phyloP scores from a whole-genome alignment of 2,888 invertebrate genomes.

The Phyllotreta cruciferae region DNA sequence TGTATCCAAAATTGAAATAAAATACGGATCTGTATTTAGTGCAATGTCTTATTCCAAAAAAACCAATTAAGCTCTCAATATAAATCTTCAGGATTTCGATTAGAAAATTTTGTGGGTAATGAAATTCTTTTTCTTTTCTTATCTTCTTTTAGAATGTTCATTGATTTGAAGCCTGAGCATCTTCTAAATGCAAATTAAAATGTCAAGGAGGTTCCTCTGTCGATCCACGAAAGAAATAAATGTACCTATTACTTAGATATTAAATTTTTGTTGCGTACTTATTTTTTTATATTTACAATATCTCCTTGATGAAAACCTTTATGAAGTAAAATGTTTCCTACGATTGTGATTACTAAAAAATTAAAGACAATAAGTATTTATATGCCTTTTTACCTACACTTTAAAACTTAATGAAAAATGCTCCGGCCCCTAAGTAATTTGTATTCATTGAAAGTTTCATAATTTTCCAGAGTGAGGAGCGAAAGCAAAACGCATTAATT shows the following conservation, averaged over 20 bases:
- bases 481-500: slow-evolving; percentile 44
- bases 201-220: background rate
- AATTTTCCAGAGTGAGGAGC: slow-evolving; percentile 42
- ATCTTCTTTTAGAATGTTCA: background rate
- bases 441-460: slow-evolving; percentile 48
- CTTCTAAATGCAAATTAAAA: slow-evolving; percentile 6
- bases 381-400: slow-evolving; percentile 8
- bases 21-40: no score
- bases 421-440: slow-evolving; percentile 35
- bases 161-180: background rate
- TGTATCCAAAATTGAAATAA: no score
- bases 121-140: slow-evolving; percentile 8
- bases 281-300: background rate
- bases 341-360: no score
- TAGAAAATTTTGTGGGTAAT: background rate
- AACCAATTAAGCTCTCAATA: slow-evolving; percentile 6
- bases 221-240: background rate
- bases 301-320: background rate
- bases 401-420: slow-evolving; percentile 32
- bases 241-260: background rate
- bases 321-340: no score
- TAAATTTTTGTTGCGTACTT: background rate
- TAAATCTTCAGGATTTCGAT: slow-evolving; percentile 6
- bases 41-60: background rate
- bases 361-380: no score